phyloP scores from a whole-genome alignment of 2,888 invertebrate species.

The Leptarthrus brevirostris region DNA sequence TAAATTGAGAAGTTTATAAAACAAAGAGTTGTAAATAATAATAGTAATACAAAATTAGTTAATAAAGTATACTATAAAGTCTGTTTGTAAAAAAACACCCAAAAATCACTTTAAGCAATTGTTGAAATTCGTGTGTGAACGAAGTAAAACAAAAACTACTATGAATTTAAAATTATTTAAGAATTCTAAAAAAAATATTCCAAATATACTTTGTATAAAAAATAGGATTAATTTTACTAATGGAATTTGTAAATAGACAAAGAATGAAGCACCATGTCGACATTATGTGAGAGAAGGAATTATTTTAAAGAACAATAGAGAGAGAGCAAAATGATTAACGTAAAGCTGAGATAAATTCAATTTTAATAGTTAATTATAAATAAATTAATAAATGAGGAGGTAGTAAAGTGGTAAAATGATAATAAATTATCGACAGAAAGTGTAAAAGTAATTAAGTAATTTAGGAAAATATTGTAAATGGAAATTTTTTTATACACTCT shows the following conservation, averaged over 20 bases:
- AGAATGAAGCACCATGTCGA: neutral
- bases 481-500: constrained; percentile 42
- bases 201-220: too few relatives aligned
- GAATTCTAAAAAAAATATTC: neutral
- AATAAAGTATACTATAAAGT: neutral
- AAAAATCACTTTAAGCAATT: neutral
- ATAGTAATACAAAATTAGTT: neutral
- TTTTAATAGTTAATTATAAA: constrained; percentile 24
- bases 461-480: constrained; percentile 34
- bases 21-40: neutral
- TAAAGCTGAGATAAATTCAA: constrained; percentile 20
- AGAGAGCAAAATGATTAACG: neutral
- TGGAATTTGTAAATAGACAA: constrained; percentile 5
- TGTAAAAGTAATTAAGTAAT: constrained; percentile 16
- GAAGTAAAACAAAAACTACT: constrained; percentile 18
- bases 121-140: constrained; percentile 27
- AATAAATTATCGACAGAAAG: constrained; percentile 24
- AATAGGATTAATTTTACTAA: too few relatives aligned
- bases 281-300: neutral
- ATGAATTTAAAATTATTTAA: constrained; percentile 21
- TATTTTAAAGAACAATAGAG: neutral
- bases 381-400: neutral
- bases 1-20: neutral
- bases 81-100: neutral
- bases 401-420: constrained; percentile 10